Base-by-base conservation (phyloP, 2,797 vertebrate genomes). In the Agapornis canus region DNA sequence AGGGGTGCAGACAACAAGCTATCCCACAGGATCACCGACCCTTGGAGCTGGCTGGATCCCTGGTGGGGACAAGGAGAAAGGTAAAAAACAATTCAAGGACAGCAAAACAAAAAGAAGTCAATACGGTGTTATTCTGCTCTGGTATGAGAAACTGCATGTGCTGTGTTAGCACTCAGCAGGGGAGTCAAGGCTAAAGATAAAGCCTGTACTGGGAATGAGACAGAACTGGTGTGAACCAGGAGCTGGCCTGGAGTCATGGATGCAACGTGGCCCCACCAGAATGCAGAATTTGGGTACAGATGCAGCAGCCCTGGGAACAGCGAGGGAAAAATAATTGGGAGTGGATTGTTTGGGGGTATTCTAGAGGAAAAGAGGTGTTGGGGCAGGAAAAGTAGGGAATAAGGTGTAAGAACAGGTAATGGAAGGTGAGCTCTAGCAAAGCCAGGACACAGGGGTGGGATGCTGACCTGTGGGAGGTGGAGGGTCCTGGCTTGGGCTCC, bases 1-100 rank as follows among this genome's bases (percentile, higher is more conserved):
- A 3, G n/a, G 23, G 16, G 13, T 14, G n/a, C 31, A 13, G 40
- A 1, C 19, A 68, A 15, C 10, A 20, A 31, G 9, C 21, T 1
- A 1, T 13, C 35, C 65, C 29, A 2, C 0, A 4, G 35, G 45
- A 43, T 4, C 26, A 6, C 4, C 1, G 0, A 8, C n/a, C n/a
- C 42, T 31, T 2, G 0, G 16, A 39, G 15, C n/a, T 21, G 54
- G 5, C 17, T 1, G 0, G 8, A 47, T 23, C 11, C 16, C 37
- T 4, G 14, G 4, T 5, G 19, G n/a, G 40, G 11, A 60, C 13
- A 10, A 14, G 54, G 37, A 57, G 60, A 14, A n/a, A 40, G 39
- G 22, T 2, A 35, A 10, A 43, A n/a, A 71, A 43, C 21, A n/a
- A 2, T 35, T 47, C 63, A 69, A 85, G 70, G 57, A 35, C 26